A percentile compares a stretch with the other conserved stretches of the same genome.
Conservation (phyloP, 2,888 invertebrate species). For the Eupsilia transversa region DNA sequence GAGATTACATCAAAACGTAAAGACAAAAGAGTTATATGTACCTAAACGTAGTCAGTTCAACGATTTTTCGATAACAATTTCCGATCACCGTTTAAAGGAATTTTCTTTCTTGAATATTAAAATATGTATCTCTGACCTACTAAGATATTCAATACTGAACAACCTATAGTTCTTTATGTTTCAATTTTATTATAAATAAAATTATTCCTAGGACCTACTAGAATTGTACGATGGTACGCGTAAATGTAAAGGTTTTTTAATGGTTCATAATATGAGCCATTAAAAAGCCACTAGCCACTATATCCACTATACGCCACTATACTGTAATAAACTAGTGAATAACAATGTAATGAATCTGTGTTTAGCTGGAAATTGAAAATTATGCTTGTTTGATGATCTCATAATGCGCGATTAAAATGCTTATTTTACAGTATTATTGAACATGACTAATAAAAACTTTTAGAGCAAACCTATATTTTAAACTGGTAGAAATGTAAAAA, state of each 20-base stretch:
- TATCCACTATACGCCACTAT: too few relatives aligned
- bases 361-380: conserved; percentile 36
- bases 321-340: conserved; percentile 27
- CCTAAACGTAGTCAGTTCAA: not conserved
- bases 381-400: not conserved
- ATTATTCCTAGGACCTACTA: not conserved
- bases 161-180: too few relatives aligned
- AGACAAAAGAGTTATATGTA: not conserved
- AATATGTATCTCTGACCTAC: not conserved
- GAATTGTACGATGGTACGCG: not conserved
- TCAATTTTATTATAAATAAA: not conserved
- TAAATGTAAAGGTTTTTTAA: conserved; percentile 34
- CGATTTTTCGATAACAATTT: conserved; percentile 1
- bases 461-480: too few relatives aligned
- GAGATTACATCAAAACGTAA: not conserved
- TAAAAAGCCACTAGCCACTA: too few relatives aligned
- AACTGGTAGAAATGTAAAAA: too few relatives aligned
- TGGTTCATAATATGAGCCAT: conserved; percentile 50
- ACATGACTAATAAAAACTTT: not conserved
- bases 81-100: not conserved
- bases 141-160: not conserved
- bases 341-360: conserved; percentile 42
- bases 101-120: not conserved
- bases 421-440: not conserved
- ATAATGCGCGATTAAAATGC: not conserved